A percentile compares a stretch with the other conserved stretches of the same genome.
These are phyloP conservation scores for Scyliorhinus canicula DNA, from an alignment of 2,797 vertebrate species.

Conservation along the genomic window DNA sequence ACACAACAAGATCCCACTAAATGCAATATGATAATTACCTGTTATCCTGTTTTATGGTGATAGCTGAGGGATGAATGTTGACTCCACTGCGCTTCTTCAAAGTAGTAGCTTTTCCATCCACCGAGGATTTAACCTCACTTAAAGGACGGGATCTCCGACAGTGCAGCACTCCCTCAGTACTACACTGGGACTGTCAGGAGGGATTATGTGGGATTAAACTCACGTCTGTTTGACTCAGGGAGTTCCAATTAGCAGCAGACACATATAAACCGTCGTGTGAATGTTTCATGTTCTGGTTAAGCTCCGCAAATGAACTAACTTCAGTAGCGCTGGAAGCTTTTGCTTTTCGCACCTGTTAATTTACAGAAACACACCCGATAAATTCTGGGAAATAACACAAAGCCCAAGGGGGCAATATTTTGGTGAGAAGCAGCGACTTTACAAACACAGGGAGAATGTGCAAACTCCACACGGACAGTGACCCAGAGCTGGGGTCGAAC, in stretches of 20 bases:
- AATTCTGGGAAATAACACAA: background rate
- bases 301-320: background rate
- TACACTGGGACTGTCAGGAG: background rate
- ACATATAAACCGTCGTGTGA: slow-evolving; percentile 36
- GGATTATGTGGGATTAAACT: slow-evolving; percentile 16
- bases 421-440: background rate
- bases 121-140: background rate
- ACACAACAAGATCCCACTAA: background rate
- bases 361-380: background rate
- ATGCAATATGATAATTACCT: background rate
- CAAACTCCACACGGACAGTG: too few relatives aligned
- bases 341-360: background rate
- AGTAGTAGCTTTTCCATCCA: background rate
- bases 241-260: slow-evolving; percentile 41
- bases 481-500: too few relatives aligned
- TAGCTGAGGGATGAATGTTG: background rate
- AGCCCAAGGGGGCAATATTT: background rate
- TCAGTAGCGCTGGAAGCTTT: background rate
- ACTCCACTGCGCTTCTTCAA: too few relatives aligned
- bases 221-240: background rate
- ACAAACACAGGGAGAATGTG: too few relatives aligned
- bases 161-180: background rate
- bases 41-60: background rate
- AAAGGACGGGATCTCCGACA: too few relatives aligned
- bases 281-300: background rate